Evolutionary conservation across 2,888 invertebrate genomes (phyloP).

Genomic region (Argyresthia goedartella): DNA sequence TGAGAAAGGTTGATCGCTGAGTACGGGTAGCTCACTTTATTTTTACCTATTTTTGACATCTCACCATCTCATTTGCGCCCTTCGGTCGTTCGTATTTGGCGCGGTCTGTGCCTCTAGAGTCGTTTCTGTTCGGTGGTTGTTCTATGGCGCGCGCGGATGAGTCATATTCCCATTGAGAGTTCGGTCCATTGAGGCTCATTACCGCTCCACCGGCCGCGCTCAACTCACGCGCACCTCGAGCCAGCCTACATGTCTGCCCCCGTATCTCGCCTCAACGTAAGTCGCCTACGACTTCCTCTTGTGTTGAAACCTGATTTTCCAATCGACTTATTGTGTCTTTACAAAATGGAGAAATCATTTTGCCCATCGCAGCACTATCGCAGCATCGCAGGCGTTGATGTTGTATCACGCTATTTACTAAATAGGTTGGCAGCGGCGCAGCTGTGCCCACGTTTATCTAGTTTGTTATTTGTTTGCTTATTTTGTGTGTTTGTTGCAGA

Average conservation of each 20-base stretch:
- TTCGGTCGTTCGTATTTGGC: too few species aligned
- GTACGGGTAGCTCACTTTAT: too few species aligned
- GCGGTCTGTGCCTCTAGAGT: not conserved
- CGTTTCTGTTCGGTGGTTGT: not conserved
- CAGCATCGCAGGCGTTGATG: too few species aligned
- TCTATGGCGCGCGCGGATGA: slow-evolving; percentile 59
- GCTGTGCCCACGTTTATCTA: slow-evolving; percentile 7
- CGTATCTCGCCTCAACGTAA: slow-evolving; percentile 55
- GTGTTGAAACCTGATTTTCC: slow-evolving; percentile 11
- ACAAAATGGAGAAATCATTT: too few species aligned
- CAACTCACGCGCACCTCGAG: slow-evolving; percentile 55
- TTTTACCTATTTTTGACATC: too few species aligned
- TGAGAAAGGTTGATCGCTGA: too few species aligned
- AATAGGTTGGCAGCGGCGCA: too few species aligned
- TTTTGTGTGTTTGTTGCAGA: slow-evolving; percentile 31
- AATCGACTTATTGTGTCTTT: slow-evolving; percentile 5
- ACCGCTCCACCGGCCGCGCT: slow-evolving; percentile 67
- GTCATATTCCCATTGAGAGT: slow-evolving; percentile 55
- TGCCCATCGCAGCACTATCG: too few species aligned
- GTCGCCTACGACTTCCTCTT: slow-evolving; percentile 54
- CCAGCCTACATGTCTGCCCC: slow-evolving; percentile 55
- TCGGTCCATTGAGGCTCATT: slow-evolving; percentile 64
- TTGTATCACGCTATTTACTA: too few species aligned
- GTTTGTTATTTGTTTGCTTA: slow-evolving; percentile 19
- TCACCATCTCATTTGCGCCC: too few species aligned